Evolutionary conservation across 2,888 invertebrate species (phyloP), one percentile per base, ranked within the genome.

Genomic region (Tiphia femorata): DNA sequence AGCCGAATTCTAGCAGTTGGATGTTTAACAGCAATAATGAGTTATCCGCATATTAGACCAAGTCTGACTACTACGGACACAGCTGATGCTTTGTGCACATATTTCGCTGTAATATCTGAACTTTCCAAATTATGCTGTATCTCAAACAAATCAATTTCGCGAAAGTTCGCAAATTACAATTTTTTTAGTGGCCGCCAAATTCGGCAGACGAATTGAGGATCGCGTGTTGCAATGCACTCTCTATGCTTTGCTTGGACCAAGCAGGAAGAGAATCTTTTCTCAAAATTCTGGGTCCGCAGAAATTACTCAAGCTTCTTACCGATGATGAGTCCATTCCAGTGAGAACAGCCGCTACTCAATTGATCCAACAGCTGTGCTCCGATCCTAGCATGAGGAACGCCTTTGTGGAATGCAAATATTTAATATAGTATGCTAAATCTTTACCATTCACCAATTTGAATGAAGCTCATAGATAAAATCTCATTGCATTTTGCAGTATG

Each of bases 401-500:
- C 21, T 75, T 76, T 38, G 62, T 76, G 0, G 58, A 72, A 5
- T 60, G 64, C 4, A 77, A 75, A 57, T 76, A 69, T 47, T 68
- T 80, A 10, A 49, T 69, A 29, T 75, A 75, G 81, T 81, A 53
- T 62, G 67, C 48, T 3, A 6, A 7, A 35, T 1, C 10, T 3
- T 27, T 41, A 16, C 25, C 17, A 12, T 20, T 12, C 20, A 23
- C 17, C 17, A 21, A 40, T 40, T 30, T 30, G 2, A 21, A 8
- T 37, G 14, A 35, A 20, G 8, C 35, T 17, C 43, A 29, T 33
- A 30, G 5, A 14, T 20, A 27, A 42, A 46, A 48, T 30, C 38
- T 25, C 10, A 54, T 25, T 44, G 3, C 12, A 12, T 47, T 17
- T 19, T 23, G 17, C 16, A 88, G 88, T 54, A 87, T 88, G 87